These are phyloP conservation scores for Muscicapa adusta DNA, from an alignment of 2,113 vertebrate genomes.

Conservation along the genomic window DNA sequence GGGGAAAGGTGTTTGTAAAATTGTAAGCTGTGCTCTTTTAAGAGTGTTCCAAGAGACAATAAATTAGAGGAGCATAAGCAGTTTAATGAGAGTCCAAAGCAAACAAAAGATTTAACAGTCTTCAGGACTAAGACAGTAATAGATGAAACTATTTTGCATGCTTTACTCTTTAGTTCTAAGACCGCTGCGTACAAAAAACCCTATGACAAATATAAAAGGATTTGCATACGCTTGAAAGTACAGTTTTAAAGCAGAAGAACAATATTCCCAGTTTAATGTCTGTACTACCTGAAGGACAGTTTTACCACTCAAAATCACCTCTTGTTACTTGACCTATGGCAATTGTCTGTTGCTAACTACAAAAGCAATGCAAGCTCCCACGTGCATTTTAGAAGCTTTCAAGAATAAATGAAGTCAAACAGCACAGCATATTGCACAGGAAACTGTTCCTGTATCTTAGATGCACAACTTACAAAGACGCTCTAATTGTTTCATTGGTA, in stretches of 20 bases:
- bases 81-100: neutral
- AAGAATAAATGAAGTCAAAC: neutral
- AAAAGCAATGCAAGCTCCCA: neutral
- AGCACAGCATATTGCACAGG: neutral
- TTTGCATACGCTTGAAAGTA: neutral
- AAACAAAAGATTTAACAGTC: neutral
- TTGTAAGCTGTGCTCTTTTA: neutral
- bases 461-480: neutral
- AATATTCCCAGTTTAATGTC: neutral
- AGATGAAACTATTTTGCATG: neutral
- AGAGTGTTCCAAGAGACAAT: neutral
- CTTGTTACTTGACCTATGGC: neutral
- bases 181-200: accelerated
- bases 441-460: neutral
- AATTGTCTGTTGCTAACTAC: neutral
- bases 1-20: neutral
- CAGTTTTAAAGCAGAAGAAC: neutral
- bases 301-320: neutral
- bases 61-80: neutral
- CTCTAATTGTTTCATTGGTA: neutral
- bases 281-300: neutral
- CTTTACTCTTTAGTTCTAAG: neutral
- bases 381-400: neutral
- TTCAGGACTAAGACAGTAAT: neutral
- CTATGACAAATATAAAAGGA: neutral